A percentile compares a stretch with the other conserved stretches of the same genome.
These are phyloP conservation scores for Cerceris rybyensis DNA, from an alignment of 2,888 invertebrate species.

Conservation along the genomic window DNA sequence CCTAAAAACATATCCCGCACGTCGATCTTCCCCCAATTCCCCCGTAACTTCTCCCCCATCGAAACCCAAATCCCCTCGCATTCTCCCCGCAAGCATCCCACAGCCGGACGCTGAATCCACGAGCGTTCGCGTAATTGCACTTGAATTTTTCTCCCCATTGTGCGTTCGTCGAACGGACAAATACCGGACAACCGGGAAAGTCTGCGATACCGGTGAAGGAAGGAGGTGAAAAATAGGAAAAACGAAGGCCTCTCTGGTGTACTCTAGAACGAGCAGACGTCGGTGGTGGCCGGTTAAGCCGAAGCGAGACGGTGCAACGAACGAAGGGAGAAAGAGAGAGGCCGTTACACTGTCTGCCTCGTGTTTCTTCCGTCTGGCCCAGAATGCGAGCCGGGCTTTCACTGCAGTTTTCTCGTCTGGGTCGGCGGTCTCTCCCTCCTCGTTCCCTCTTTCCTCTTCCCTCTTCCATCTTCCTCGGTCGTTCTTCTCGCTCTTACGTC, in stretches of 20 bases:
- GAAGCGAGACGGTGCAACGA: slow-evolving; percentile 43
- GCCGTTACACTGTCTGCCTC: slow-evolving; percentile 71
- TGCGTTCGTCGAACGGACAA: background rate
- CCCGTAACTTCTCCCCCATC: too few species aligned
- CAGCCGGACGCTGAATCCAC: too few species aligned
- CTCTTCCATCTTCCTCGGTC: slow-evolving; percentile 26
- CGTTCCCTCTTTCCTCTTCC: slow-evolving; percentile 34
- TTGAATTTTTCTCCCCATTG: slow-evolving; percentile 13
- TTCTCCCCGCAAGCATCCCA: too few species aligned
- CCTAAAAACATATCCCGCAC: too few species aligned
- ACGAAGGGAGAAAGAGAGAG: slow-evolving; percentile 58
- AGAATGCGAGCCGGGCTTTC: slow-evolving; percentile 78
- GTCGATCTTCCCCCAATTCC: too few species aligned
- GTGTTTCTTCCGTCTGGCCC: slow-evolving; percentile 78
- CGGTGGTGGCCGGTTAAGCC: slow-evolving; percentile 28
- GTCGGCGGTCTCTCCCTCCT: slow-evolving; percentile 64
- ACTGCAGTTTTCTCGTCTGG: slow-evolving; percentile 79
- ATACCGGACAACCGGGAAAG: slow-evolving; percentile 40
- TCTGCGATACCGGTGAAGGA: slow-evolving; percentile 18
- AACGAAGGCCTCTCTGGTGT: slow-evolving; percentile 17
- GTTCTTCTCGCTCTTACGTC: slow-evolving; percentile 43
- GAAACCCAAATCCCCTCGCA: too few species aligned
- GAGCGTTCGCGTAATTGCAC: slow-evolving; percentile 28
- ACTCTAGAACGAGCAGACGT: slow-evolving; percentile 14
- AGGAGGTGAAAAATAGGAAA: slow-evolving; percentile 52